Conservation (phyloP, 2,797 vertebrate genomes). For the Harpagifer antarcticus region DNA sequence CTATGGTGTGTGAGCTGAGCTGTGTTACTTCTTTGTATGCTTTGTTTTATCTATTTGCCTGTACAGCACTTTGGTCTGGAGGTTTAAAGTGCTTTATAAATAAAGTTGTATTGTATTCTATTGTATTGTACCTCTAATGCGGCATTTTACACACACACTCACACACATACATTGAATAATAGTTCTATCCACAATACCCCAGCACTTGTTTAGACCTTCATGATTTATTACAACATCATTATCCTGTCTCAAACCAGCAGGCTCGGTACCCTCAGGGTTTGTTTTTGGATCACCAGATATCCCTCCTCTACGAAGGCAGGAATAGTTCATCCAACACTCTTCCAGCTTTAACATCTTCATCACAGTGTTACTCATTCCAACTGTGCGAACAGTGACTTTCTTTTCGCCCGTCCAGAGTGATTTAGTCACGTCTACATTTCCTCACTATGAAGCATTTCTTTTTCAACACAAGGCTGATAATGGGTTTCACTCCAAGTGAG, state of each 20-base stretch:
- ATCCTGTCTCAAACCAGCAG: neutral
- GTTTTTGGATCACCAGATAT: slow-evolving; percentile 12
- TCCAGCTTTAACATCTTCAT: slow-evolving; percentile 41
- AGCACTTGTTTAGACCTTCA: neutral
- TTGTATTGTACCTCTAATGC: too few species aligned
- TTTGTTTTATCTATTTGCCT: too few species aligned
- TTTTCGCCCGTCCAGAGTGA: slow-evolving; percentile 19
- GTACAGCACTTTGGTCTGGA: too few species aligned
- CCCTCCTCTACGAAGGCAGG: slow-evolving; percentile 1
- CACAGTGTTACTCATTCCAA: slow-evolving; percentile 27
- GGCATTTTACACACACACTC: neutral
- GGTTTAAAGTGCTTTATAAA: too few species aligned
- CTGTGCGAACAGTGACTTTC: slow-evolving; percentile 37
- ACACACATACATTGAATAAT: neutral
- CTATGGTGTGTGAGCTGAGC: too few species aligned
- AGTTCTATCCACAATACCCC: neutral
- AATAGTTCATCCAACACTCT: slow-evolving; percentile 5
- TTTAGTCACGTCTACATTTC: slow-evolving; percentile 18
- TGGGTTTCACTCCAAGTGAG: neutral
- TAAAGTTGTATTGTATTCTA: too few species aligned
- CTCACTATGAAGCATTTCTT: slow-evolving; percentile 3
- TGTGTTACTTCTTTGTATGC: too few species aligned
- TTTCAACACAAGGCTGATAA: slow-evolving; percentile 24
- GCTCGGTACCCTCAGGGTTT: slow-evolving; percentile 16
- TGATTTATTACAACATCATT: slow-evolving; percentile 16